Evolutionary conservation across 2,888 invertebrate genomes (phyloP), one percentile per base, ranked within the genome.

Genomic region (Gibbula magus): DNA sequence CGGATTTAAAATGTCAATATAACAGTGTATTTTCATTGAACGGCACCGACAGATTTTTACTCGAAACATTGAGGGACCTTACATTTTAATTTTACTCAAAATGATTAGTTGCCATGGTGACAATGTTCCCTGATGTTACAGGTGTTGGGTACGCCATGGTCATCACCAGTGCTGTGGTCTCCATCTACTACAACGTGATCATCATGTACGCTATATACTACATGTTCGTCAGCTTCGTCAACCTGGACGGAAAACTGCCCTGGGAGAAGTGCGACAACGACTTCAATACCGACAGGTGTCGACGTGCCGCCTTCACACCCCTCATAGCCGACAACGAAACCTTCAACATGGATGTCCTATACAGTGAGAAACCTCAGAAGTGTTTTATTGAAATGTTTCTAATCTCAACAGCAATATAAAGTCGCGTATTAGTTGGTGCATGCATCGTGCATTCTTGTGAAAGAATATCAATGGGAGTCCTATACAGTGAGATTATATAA

Each of bases 141-240:
- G 89, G 89, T 79, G 86, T 88, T 61, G 89, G 89, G 8, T 88
- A 86, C 82, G 89, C 86, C 32, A 89, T 88, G 88, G 83, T 86
- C 16, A 81, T 85, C 22, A 86, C 89, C 74, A 89, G 88, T 78
- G 87, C 81, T 8, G 85, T 89, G 82, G 89, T 89, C 8, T 81
- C 84, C 52, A 85, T 88, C 75, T 89, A 89, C 83, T 89, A 89
- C 84, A 89, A 89, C 84, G 86, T 89, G 77, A 88, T 89, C 82
- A 89, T 89, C 82, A 86, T 87, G 84, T 89, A 89, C 81, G 82
- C 88, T 77, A 84, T 89, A 81, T 89, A 89, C 86, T 89, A 89
- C 85, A 88, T 89, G 89, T 85, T 88, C 53, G 89, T 89, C 52
- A 86, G 88, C 18, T 88, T 89, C 53, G 88, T 89, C 54, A 85